A percentile compares a stretch with the other conserved stretches of the same genome.
phyloP scores from a whole-genome alignment of 2,888 invertebrate species.

The Dendrolimus pini region DNA sequence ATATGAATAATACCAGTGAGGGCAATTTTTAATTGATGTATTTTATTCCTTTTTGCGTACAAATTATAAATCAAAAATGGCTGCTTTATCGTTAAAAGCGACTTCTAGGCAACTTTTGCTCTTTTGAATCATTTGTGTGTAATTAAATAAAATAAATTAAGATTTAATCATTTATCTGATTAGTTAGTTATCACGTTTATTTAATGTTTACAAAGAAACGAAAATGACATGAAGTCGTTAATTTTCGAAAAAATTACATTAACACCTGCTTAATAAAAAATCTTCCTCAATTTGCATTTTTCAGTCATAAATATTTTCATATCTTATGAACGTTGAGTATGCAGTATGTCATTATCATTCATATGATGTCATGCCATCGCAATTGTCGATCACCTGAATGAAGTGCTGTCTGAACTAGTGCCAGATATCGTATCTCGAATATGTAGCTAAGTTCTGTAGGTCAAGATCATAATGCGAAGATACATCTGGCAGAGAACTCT shows the following conservation, averaged over 20 bases:
- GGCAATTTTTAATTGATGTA: no score
- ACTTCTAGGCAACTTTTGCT: no score
- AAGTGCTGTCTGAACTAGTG: constrained; percentile 51
- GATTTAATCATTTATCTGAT: no score
- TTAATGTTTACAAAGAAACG: no score
- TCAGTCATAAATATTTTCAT: not conserved
- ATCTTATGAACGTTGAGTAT: not conserved
- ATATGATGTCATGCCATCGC: constrained; percentile 9
- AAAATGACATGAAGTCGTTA: not conserved
- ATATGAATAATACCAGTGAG: no score
- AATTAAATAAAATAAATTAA: no score
- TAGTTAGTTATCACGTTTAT: no score
- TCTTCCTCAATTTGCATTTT: not conserved
- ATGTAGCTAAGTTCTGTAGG: constrained; percentile 55
- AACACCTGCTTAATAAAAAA: not conserved
- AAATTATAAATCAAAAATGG: no score
- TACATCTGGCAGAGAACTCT: not conserved
- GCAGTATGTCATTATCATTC: constrained; percentile 3
- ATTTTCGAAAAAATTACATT: not conserved
- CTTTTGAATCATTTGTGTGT: no score
- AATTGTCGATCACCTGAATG: constrained; percentile 46
- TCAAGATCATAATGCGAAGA: constrained; percentile 40
- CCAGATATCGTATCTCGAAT: constrained; percentile 49
- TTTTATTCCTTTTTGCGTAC: no score
- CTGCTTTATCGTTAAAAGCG: no score